These are phyloP conservation scores for Eubasilissa regina DNA, from an alignment of 1,140 invertebrate genomes.

Conservation along the genomic window DNA sequence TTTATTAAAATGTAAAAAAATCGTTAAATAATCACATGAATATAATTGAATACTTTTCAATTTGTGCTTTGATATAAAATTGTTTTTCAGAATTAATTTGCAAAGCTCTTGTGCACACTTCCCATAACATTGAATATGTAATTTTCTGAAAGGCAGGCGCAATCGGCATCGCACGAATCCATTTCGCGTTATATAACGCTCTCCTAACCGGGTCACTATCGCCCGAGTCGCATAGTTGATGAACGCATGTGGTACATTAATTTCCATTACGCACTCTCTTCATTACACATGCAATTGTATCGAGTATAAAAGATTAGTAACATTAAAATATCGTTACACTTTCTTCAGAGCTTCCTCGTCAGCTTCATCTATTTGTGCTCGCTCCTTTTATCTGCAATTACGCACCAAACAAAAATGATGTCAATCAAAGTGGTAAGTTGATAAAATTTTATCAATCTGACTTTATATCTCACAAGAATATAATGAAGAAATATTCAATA, in stretches of 20 bases:
- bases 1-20: too few relatives aligned
- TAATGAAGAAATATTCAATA: too few relatives aligned
- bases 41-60: too few relatives aligned
- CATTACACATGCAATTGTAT: constrained; percentile 38
- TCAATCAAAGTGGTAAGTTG: not conserved
- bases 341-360: constrained; percentile 31
- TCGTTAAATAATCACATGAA: too few relatives aligned
- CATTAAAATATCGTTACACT: constrained; percentile 43
- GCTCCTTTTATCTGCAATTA: not conserved
- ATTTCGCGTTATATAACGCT: constrained; percentile 18
- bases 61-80: too few relatives aligned
- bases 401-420: not conserved
- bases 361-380: not conserved
- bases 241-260: constrained; percentile 6
- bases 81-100: too few relatives aligned
- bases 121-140: too few relatives aligned
- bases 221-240: constrained; percentile 1
- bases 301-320: constrained; percentile 49
- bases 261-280: constrained; percentile 34
- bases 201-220: constrained; percentile 21
- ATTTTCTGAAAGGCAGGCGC: too few relatives aligned
- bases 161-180: not conserved
- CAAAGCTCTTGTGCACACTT: too few relatives aligned
- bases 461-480: too few relatives aligned
- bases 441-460: not conserved